Evolutionary conservation across 1,140 invertebrate genomes (phyloP).

Genomic region (Drosophila takahashii): DNA sequence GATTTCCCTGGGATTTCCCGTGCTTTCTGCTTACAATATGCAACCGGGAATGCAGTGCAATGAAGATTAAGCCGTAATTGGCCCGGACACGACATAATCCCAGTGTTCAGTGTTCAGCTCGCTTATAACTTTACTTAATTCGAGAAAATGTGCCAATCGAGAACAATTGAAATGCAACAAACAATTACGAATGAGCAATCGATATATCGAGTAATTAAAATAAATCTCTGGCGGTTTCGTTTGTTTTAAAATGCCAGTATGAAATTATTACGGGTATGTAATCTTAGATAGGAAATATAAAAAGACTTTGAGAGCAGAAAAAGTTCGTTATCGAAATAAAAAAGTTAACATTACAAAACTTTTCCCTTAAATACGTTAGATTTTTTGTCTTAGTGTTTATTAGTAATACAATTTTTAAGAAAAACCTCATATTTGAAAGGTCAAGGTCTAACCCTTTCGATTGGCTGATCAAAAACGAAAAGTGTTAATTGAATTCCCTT

Average conservation of each 20-base stretch:
- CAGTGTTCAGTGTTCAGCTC: conserved; percentile 20
- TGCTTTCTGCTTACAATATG: conserved; percentile 11
- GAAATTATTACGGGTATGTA: background rate
- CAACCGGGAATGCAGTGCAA: conserved; percentile 17
- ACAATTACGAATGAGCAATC: conserved; percentile 17
- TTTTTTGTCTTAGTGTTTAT: no score
- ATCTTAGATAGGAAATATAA: no score
- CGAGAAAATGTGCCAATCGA: conserved; percentile 3
- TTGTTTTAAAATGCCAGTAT: background rate
- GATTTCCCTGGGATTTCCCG: background rate
- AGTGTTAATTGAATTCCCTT: background rate
- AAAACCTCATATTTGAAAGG: no score
- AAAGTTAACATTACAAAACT: no score
- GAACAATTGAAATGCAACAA: conserved; percentile 25
- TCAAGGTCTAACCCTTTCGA: no score
- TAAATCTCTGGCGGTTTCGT: conserved; percentile 1
- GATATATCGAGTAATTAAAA: conserved; percentile 26
- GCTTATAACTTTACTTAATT: conserved; percentile 17
- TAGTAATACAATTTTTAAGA: no score
- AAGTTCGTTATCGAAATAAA: no score
- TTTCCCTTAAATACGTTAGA: no score
- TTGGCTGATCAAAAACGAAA: no score
- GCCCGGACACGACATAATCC: conserved; percentile 41
- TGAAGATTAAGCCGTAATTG: conserved; percentile 55
- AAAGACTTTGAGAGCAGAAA: no score